Base-by-base conservation (phyloP, 2,888 invertebrate species). In the Andrena minutula region DNA sequence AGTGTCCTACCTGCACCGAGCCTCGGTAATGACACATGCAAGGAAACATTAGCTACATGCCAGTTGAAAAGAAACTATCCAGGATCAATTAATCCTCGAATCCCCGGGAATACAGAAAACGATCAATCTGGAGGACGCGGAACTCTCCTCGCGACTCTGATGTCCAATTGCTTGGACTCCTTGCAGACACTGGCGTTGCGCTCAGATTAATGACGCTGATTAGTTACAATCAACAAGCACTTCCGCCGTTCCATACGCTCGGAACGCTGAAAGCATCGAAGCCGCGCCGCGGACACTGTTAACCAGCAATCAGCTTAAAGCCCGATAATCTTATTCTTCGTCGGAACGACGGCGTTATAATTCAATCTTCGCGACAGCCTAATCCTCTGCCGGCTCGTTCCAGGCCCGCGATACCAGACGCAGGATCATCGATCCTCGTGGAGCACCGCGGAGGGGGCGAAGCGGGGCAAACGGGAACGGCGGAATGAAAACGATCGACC, bases 151-250 rank as follows among this genome's bases (percentile, higher is more conserved):
- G n/a, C 30, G 65, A 10, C 20, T 23, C 8, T 8, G 28, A 26
- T 20, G 72, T 71, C 68, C 47, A 66, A 73, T 30, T 70, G 69
- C 74, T 75, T 51, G 60, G 68, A 70, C 64, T 71, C 20, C 28
- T 75, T 75, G 41, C 82, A 35, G 35, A 74, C 47, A 35, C 41
- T 28, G 20, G 47, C n/a, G 7, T 53, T 8, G 4, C 28, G 0
- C n/a, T 4, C 56, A 71, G 79, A 79, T 82, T 79, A 80, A 79
- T 53, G 70, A 71, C 35, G 30, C 65, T 66, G 61, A 82, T 82
- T 79, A 82, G 71, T 82, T 63, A 66, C 56, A 79, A 82, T 82
- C 79, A 82, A 77, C 79, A 58, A 66, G 49, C 71, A 79, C 65
- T 82, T 79, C 82, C 80, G 79, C 30, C 69, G 41, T 32, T n/a